phyloP scores from a whole-genome alignment of 1,140 invertebrate genomes.

The Aricia agestis region DNA sequence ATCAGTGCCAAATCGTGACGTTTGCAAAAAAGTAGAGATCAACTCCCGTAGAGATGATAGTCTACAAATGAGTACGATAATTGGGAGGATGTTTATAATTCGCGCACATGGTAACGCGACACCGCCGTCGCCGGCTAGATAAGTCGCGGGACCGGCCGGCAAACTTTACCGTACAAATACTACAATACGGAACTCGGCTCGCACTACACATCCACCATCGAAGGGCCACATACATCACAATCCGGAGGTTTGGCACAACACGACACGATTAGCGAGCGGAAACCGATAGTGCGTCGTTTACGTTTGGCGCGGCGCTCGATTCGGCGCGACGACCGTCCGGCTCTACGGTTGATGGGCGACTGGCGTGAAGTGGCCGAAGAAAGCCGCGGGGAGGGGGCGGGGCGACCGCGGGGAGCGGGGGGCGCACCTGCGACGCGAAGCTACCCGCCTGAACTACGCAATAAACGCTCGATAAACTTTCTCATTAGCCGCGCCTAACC shows the following conservation, averaged over 20 bases:
- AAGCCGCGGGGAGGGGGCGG: slow-evolving; percentile 53
- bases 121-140: slow-evolving; percentile 2
- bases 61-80: background rate
- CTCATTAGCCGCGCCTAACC: slow-evolving; percentile 73
- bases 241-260: slow-evolving; percentile 64
- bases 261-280: slow-evolving; percentile 64
- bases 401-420: slow-evolving; percentile 33
- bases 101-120: slow-evolving; percentile 8
- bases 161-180: slow-evolving; percentile 29
- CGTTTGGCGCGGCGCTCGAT: slow-evolving; percentile 55
- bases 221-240: slow-evolving; percentile 39
- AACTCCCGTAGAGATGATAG: background rate
- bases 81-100: slow-evolving; percentile 9
- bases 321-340: slow-evolving; percentile 38
- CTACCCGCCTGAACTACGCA: slow-evolving; percentile 69
- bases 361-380: slow-evolving; percentile 55
- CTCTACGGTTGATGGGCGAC: slow-evolving; percentile 62
- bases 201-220: slow-evolving; percentile 51
- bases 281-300: slow-evolving; percentile 67
- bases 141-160: background rate
- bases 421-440: slow-evolving; percentile 67
- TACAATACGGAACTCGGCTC: slow-evolving; percentile 48
- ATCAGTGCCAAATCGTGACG: background rate
- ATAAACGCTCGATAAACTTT: slow-evolving; percentile 75
- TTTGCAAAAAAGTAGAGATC: background rate